These are phyloP conservation scores for Elephantulus edwardii DNA, from an alignment of 2,113 vertebrate genomes.

Conservation along the genomic window DNA sequence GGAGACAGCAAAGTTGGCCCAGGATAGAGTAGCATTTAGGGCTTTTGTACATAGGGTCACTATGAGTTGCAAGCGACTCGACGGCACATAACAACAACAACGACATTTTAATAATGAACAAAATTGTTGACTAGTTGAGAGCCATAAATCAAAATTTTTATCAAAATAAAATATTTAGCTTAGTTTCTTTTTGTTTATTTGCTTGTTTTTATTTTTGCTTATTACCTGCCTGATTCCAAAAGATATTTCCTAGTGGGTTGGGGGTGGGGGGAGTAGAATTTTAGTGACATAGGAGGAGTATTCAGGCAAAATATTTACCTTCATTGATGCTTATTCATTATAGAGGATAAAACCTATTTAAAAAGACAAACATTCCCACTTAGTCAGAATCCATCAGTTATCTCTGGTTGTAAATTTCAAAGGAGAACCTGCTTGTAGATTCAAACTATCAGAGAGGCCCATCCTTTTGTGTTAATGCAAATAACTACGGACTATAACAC, in stretches of 20 bases:
- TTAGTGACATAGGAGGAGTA: not conserved
- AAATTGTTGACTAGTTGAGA: constrained; percentile 18
- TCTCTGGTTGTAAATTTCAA: too few species aligned
- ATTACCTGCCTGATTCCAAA: not conserved
- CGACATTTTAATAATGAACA: not conserved
- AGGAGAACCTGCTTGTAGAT: too few species aligned
- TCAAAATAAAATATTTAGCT: not conserved
- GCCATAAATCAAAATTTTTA: constrained; percentile 1
- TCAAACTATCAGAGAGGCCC: too few species aligned
- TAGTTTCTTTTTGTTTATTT: not conserved
- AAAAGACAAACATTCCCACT: too few species aligned
- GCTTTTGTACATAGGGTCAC: too few species aligned
- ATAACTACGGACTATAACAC: too few species aligned
- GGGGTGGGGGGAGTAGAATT: not conserved
- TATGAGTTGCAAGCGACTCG: too few species aligned
- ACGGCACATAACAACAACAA: too few species aligned
- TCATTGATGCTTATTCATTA: constrained; percentile 21
- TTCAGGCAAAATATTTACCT: constrained; percentile 35
- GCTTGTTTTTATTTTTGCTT: not conserved
- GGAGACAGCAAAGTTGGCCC: too few species aligned
- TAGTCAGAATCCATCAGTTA: too few species aligned
- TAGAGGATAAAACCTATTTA: constrained; percentile 21
- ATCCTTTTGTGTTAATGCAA: too few species aligned
- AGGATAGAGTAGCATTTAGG: too few species aligned
- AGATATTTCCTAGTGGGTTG: not conserved